A percentile compares a stretch with the other conserved stretches of the same genome.
These are phyloP conservation scores for Hydra vulgaris DNA, from an alignment of 30 jellyfish, hydroid and myxozoan genomes.

Conservation along the genomic window DNA sequence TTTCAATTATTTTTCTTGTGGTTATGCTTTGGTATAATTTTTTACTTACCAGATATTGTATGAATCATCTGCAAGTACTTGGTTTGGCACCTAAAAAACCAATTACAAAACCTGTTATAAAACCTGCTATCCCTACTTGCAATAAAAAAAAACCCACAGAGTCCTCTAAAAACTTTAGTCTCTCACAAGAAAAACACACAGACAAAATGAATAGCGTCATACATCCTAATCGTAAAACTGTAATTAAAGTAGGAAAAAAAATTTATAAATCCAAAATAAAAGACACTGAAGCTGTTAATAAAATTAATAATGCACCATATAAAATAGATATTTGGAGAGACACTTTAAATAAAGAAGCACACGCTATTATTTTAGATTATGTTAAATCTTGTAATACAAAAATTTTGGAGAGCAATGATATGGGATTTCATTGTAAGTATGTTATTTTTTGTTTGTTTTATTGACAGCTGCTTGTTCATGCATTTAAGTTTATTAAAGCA, in stretches of 20 bases:
- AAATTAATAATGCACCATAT: not conserved
- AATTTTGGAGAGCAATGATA: not conserved
- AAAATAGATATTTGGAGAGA: not conserved
- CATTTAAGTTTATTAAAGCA: not conserved
- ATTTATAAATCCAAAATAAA: not conserved
- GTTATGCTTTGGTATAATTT: too few species aligned
- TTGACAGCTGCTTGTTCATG: not conserved
- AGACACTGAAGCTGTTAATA: not conserved
- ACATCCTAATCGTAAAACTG: not conserved
- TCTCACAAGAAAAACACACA: not conserved
- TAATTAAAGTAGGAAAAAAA: not conserved
- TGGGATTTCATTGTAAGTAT: not conserved
- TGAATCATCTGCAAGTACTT: constrained; percentile 76
- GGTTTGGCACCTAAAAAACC: constrained; percentile 65
- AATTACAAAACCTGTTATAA: not conserved
- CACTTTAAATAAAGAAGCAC: not conserved
- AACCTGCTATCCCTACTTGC: not conserved
- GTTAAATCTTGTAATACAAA: not conserved
- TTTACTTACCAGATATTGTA: constrained; percentile 86
- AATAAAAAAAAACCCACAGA: not conserved
- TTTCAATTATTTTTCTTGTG: too few species aligned
- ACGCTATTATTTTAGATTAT: not conserved
- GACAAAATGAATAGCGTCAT: not conserved
- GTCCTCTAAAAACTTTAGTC: constrained; percentile 11
- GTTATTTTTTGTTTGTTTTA: not conserved